Evolutionary conservation across 1,140 invertebrate species (phyloP), one percentile per base, ranked within the genome.

Genomic region (Drosophila lacertosa): DNA sequence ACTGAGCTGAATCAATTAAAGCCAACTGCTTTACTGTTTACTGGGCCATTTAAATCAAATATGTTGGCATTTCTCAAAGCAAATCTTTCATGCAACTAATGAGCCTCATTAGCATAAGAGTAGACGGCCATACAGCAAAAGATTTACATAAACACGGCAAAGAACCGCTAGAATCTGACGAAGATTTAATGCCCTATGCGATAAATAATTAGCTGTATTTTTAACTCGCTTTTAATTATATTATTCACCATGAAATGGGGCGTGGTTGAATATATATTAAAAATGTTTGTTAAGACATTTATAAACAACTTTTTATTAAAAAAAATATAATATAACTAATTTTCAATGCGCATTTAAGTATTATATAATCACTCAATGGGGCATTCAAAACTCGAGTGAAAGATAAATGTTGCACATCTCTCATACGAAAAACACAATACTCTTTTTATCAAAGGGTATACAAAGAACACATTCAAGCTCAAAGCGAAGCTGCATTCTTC

Each of bases 21-120:
- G 69, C 77, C 57, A 74, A 81, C 78, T 77, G 67, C 32, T 47
- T 62, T 64, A 60, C 78, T 82, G 69, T 77, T 81, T 81, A 81
- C 78, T 77, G 63, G 74, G 64, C 74, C 78, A 82, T 70, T 81
- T 80, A 72, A 51, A 69, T 45, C 44, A 64, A 64, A 69, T 40
- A 55, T 55, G 77, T 39, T 65, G 58, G 77, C 58, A 7, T 48
- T 57, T 64, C n/a, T 42, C 44, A 57, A 70, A 70, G 47, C 54
- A 77, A 76, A 82, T 74, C 74, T 81, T 81, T 74, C 78, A 81
- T 82, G 78, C 78, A 66, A 63, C 64, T 81, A 81, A 82, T 81
- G 77, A 82, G 78, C 29, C 40, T 50, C 47, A 65, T 68, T 59
- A 51, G 44, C 73, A 62, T 68, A 68, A 54, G 24, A 35, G 15